Evolutionary conservation across 1,140 invertebrate species (phyloP).

Genomic region (Luehdorfia chinensis): DNA sequence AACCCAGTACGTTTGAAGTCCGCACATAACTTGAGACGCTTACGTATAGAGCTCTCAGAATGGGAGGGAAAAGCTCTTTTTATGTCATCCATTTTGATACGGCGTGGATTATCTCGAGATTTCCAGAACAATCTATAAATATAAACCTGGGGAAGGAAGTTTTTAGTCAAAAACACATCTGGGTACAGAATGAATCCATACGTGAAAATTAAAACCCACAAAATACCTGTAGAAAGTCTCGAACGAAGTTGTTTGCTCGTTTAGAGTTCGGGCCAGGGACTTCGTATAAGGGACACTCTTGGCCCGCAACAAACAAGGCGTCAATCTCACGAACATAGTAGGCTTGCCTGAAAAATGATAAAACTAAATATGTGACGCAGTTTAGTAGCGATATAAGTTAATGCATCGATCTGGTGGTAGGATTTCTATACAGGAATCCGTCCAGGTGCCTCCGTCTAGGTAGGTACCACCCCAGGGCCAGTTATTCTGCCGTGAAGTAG

Average conservation of each 20-base stretch:
- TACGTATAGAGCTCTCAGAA: constrained; percentile 97
- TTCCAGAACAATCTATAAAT: constrained; percentile 99
- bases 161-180: not conserved
- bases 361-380: too few relatives aligned
- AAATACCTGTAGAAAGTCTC: constrained; percentile 96
- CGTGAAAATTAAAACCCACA: too few relatives aligned
- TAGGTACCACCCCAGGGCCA: too few relatives aligned
- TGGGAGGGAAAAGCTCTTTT: constrained; percentile 97
- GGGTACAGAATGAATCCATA: too few relatives aligned
- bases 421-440: too few relatives aligned
- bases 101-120: constrained; percentile 90
- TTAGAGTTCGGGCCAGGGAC: constrained; percentile 99
- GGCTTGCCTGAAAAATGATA: constrained; percentile 80
- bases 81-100: constrained; percentile 99
- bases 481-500: too few relatives aligned
- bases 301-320: constrained; percentile 94
- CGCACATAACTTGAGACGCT: constrained; percentile 97
- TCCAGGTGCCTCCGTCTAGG: too few relatives aligned
- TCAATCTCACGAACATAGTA: constrained; percentile 96
- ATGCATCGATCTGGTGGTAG: too few relatives aligned
- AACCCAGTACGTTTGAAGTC: constrained; percentile 98
- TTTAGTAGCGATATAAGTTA: too few relatives aligned
- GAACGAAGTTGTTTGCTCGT: constrained; percentile 97
- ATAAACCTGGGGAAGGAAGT: constrained; percentile 85
- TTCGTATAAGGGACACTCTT: constrained; percentile 98